Evolutionary conservation across 1,140 invertebrate species (phyloP).

Genomic region (Nasonia longicornis): DNA sequence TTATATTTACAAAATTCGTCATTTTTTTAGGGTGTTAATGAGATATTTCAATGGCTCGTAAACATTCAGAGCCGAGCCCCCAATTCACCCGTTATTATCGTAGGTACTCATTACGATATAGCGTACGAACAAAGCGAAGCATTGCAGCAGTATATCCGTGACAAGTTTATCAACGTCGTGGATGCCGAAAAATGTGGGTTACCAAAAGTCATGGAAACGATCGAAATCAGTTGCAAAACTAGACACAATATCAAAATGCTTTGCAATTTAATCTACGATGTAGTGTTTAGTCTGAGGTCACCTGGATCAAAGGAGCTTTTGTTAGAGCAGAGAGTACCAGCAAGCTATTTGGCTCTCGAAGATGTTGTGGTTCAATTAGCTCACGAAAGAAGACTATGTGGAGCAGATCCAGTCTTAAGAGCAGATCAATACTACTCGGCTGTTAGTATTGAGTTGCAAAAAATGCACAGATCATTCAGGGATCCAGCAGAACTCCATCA

Average conservation of each 20-base stretch:
- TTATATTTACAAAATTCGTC: neutral
- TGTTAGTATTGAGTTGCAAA: constrained; percentile 79
- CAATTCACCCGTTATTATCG: constrained; percentile 93
- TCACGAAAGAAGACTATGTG: constrained; percentile 75
- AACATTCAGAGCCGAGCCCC: constrained; percentile 95
- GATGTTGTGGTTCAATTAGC: constrained; percentile 85
- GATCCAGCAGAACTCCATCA: constrained; percentile 93
- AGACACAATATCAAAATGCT: constrained; percentile 92
- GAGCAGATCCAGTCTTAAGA: constrained; percentile 88
- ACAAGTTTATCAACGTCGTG: constrained; percentile 91
- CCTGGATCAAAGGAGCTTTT: constrained; percentile 91
- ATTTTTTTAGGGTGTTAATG: constrained; percentile 77
- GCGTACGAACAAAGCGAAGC: constrained; percentile 83
- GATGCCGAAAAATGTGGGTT: constrained; percentile 97
- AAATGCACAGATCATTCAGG: constrained; percentile 78
- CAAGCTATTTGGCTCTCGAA: constrained; percentile 94
- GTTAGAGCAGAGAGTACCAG: constrained; percentile 94
- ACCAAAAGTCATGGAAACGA: constrained; percentile 91
- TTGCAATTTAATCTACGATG: constrained; percentile 94
- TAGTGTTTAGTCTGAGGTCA: constrained; percentile 90
- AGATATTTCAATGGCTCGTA: constrained; percentile 94
- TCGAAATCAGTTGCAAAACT: constrained; percentile 92
- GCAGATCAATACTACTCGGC: constrained; percentile 85
- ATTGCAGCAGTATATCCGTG: constrained; percentile 89
- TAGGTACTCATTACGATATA: constrained; percentile 95